phyloP scores from a whole-genome alignment of 2,797 vertebrate species.

The Sebastes oblongus region DNA sequence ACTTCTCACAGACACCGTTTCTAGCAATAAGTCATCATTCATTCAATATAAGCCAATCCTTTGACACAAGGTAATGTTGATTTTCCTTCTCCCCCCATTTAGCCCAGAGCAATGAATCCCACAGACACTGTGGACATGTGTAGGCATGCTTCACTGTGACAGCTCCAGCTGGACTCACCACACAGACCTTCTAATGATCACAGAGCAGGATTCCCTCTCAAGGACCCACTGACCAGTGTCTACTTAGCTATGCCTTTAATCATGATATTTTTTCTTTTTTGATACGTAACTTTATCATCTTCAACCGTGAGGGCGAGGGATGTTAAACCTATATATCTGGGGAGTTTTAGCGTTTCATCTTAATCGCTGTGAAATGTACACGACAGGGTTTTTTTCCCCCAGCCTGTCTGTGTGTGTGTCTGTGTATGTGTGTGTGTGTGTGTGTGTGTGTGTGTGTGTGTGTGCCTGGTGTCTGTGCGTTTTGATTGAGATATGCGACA shows the following conservation, averaged over 20 bases:
- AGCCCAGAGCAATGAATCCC: conserved; percentile 58
- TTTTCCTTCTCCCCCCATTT: conserved; percentile 42
- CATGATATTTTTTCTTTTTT: conserved; percentile 17
- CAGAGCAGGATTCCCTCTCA: conserved; percentile 61
- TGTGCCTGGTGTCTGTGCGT: conserved; percentile 15
- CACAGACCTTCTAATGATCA: conserved; percentile 66
- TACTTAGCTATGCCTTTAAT: conserved; percentile 46
- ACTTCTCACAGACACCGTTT: conserved; percentile 40
- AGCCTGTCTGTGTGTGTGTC: too few species aligned
- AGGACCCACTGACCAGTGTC: conserved; percentile 57
- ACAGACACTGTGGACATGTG: conserved; percentile 51
- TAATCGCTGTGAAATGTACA: conserved; percentile 54
- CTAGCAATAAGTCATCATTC: conserved; percentile 46
- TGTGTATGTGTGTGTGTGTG: not conserved
- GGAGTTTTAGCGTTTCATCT: conserved; percentile 53
- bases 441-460: conserved; percentile 22
- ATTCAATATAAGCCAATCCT: conserved; percentile 51
- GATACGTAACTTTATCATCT: conserved; percentile 35
- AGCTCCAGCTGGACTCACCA: conserved; percentile 74
- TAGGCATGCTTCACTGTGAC: conserved; percentile 66
- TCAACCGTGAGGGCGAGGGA: conserved; percentile 7
- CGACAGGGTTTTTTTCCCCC: not conserved
- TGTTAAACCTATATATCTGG: conserved; percentile 37
- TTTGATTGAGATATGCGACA: conserved; percentile 77
- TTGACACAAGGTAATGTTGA: conserved; percentile 62